Evolutionary conservation across 2,888 invertebrate species (phyloP).

Genomic region (Noctua janthina): DNA sequence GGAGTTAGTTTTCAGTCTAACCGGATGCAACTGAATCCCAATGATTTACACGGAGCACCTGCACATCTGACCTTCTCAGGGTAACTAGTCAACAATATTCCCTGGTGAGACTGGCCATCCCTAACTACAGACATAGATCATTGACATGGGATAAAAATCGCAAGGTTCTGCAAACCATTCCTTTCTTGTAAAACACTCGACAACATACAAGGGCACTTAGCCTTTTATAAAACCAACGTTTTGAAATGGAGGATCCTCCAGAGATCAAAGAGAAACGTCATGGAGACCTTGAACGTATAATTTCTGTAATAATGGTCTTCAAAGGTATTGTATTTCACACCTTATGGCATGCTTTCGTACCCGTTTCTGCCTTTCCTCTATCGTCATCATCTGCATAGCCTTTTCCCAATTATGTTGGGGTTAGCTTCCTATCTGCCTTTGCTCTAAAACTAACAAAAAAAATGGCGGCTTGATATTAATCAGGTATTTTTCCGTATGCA

Average conservation of each 20-base stretch:
- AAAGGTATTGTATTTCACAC: neutral
- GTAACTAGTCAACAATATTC: neutral
- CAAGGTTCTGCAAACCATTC: neutral
- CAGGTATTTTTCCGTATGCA: neutral
- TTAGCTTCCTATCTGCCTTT: neutral
- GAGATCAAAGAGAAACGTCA: slow-evolving; percentile 10
- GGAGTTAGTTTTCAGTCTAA: neutral
- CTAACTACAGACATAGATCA: neutral
- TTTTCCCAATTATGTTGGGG: neutral
- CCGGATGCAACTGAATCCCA: neutral
- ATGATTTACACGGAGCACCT: neutral
- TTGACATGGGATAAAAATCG: neutral
- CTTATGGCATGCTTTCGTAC: neutral
- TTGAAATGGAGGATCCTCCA: neutral
- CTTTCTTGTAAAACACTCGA: neutral
- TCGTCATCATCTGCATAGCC: neutral
- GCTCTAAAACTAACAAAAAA: neutral
- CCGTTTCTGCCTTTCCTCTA: neutral
- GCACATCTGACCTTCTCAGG: neutral
- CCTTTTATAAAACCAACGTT: slow-evolving; percentile 5
- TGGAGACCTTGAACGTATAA: neutral
- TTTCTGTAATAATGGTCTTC: neutral
- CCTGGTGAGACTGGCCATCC: neutral
- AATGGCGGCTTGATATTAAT: neutral
- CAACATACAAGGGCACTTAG: neutral